Percentiles rank a stretch among this genome's conserved stretches.
These are phyloP conservation scores for Drosophila percnosoma DNA, from an alignment of 2,888 invertebrate genomes.

Conservation along the genomic window DNA sequence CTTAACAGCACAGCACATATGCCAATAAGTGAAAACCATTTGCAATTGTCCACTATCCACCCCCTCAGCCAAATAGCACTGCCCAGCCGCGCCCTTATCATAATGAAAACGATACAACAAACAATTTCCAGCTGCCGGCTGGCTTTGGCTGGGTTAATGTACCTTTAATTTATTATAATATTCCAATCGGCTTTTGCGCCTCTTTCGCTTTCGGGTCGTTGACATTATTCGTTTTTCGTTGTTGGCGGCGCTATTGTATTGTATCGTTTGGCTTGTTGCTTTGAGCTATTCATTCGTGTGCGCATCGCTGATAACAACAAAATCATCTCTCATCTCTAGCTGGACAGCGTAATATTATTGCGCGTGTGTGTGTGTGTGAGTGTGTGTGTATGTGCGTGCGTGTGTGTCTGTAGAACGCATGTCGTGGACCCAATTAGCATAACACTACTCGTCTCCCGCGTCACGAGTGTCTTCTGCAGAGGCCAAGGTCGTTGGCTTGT, in stretches of 20 bases:
- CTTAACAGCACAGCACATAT: constrained; percentile 2
- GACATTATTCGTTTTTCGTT: constrained; percentile 68
- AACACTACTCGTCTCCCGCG: constrained; percentile 21
- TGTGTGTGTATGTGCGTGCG: constrained; percentile 6
- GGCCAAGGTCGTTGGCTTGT: constrained; percentile 57
- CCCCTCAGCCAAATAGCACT: neutral
- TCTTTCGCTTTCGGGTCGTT: constrained; percentile 71
- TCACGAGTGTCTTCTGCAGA: constrained; percentile 17
- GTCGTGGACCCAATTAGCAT: constrained; percentile 53
- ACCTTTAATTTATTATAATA: constrained; percentile 79
- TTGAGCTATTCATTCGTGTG: constrained; percentile 61
- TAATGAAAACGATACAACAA: constrained; percentile 12
- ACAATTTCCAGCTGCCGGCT: constrained; percentile 34
- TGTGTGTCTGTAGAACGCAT: constrained; percentile 30
- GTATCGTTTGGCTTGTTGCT: constrained; percentile 38
- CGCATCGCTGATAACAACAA: constrained; percentile 55
- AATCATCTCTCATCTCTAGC: constrained; percentile 15
- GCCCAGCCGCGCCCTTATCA: constrained; percentile 49
- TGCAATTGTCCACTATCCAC: neutral
- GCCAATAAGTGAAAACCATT: constrained; percentile 38
- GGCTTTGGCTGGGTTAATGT: constrained; percentile 63
- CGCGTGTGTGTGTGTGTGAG: constrained; percentile 1
- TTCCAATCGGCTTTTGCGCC: constrained; percentile 50
- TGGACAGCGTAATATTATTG: constrained; percentile 41
- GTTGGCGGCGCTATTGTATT: constrained; percentile 52